Percentiles rank a stretch among this genome's conserved stretches.
Conservation (phyloP, 2,888 invertebrate genomes). For the Apamea anceps region DNA sequence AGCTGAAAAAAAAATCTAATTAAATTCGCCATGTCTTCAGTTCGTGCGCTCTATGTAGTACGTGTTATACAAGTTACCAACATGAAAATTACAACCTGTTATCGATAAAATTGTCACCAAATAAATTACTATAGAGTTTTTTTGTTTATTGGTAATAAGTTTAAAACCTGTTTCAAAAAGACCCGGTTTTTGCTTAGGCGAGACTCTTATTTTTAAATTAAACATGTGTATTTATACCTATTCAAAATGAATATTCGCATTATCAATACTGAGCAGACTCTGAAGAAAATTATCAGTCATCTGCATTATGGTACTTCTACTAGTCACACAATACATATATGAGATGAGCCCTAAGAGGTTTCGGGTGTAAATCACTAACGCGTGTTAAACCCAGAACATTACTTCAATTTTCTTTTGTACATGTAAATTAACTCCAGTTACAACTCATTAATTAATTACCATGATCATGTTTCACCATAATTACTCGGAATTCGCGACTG, state of each 20-base stretch:
- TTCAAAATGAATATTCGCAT: not conserved
- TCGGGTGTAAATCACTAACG: constrained; percentile 2
- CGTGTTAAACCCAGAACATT: not conserved
- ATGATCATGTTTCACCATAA: constrained; percentile 27
- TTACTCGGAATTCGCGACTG: constrained; percentile 25
- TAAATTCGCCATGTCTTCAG: not conserved
- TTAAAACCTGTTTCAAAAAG: constrained; percentile 40
- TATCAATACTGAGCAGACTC: not conserved
- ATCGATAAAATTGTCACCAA: constrained; percentile 50
- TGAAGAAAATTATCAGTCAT: constrained; percentile 7
- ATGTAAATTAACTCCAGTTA: constrained; percentile 17
- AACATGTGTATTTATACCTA: not conserved
- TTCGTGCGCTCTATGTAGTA: not conserved
- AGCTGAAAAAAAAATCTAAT: not conserved
- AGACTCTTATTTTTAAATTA: constrained; percentile 20
- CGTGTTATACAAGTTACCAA: constrained; percentile 1
- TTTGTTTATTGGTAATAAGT: constrained; percentile 26
- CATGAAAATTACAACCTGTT: constrained; percentile 25
- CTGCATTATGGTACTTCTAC: constrained; percentile 3
- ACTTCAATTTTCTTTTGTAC: constrained; percentile 15
- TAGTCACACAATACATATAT: not conserved
- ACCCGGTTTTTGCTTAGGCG: constrained; percentile 16
- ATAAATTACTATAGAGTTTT: constrained; percentile 47
- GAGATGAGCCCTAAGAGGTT: not conserved
- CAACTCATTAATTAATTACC: constrained; percentile 31